Percentiles rank a stretch among this genome's conserved stretches.
Conservation (phyloP, 2,113 vertebrate species). For the Gobio gobio region DNA sequence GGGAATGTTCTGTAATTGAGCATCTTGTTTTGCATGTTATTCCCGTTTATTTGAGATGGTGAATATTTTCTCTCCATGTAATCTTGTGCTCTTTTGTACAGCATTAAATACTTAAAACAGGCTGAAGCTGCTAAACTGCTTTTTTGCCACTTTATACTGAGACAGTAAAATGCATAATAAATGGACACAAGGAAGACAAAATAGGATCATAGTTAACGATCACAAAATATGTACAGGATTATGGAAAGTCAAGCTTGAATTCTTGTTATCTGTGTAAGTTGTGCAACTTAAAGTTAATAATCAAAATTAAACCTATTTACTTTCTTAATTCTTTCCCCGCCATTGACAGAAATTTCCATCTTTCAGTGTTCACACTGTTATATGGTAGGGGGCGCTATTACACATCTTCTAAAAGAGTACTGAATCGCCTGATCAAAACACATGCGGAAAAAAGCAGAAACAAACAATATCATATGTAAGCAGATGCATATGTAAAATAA, state of each 20-base stretch:
- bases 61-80: slow-evolving; percentile 28
- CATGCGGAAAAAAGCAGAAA: too few relatives aligned
- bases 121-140: neutral
- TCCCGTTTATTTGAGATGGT: slow-evolving; percentile 65
- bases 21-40: slow-evolving; percentile 61
- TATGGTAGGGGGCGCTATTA: too few relatives aligned
- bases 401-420: too few relatives aligned
- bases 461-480: too few relatives aligned
- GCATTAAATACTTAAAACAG: slow-evolving; percentile 4
- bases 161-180: neutral
- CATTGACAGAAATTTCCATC: too few relatives aligned
- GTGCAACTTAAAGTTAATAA: neutral
- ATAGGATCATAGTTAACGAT: too few relatives aligned
- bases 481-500: too few relatives aligned
- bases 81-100: neutral
- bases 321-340: neutral
- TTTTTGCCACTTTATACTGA: neutral
- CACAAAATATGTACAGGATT: too few relatives aligned
- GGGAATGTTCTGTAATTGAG: slow-evolving; percentile 66
- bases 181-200: too few relatives aligned
- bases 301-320: neutral
- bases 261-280: neutral
- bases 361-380: too few relatives aligned
- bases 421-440: too few relatives aligned
- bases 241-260: too few relatives aligned